Base-by-base conservation (phyloP, 2,797 vertebrate species). In the Rhynchonycteris naso region DNA sequence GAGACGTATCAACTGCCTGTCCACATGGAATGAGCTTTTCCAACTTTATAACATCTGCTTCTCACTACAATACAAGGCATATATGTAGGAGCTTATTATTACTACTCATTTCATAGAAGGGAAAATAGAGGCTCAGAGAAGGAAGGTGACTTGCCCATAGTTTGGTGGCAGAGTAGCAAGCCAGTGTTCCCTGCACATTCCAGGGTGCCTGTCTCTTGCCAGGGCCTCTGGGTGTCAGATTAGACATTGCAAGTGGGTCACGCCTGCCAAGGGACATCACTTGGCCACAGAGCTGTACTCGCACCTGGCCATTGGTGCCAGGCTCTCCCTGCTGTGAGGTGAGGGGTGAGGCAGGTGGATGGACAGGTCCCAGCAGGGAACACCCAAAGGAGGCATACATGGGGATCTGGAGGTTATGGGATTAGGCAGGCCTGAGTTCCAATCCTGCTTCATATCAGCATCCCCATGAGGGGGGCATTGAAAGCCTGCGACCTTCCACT, bases 381-480 rank as follows among this genome's bases (percentile, higher is more conserved):
- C 9, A 2, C n/a, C 14, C 22, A 4, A n/a, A 56, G 33, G 15
- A 14, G 3, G 3, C 7, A 1, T 4, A 26, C 35, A 0, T 12
- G 7, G 19, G 50, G 11, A 22, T 15, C n/a, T 28, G 61, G 24
- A 7, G 78, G 52, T 74, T 74, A 21, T 26, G 92, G 58, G 22
- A 26, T 43, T 12, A 30, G 63, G n/a, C 35, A 69, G 56, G 18
- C 8, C 19, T 35, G 56, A 63, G 72, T 54, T 19, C 58, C 24
- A 33, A 22, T 35, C 68, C 68, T 80, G 16, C 61, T 78, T 69
- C 26, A 3, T 1, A 26, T 43, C 47, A 63, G 4, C 5, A 0
- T 52, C 19, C 69, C 85, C 43, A 0, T 0, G n/a, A 26, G 24
- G 33, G 1, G 14, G 58, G 33, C n/a, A 7, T 4, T 0, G 0